Evolutionary conservation across 2,888 invertebrate species (phyloP).

Genomic region (Stratiomys singularior): DNA sequence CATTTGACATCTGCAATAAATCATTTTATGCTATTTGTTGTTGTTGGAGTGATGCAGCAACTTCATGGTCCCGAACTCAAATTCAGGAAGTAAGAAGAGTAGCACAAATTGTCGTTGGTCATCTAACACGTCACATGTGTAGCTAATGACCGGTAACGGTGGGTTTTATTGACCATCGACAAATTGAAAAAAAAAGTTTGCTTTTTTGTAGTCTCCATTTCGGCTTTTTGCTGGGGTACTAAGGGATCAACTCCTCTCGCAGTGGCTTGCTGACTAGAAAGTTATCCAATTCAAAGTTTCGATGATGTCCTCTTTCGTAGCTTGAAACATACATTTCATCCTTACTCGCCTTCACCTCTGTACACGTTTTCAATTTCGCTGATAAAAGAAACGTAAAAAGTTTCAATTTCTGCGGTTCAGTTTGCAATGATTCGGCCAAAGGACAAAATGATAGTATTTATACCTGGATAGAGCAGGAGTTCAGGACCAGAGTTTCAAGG

Average conservation of each 20-base stretch:
- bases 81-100: background rate
- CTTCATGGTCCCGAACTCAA: background rate
- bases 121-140: slow-evolving; percentile 39
- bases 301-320: background rate
- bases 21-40: slow-evolving; percentile 25
- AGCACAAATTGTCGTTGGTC: slow-evolving; percentile 14
- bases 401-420: slow-evolving; percentile 29
- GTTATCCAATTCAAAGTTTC: slow-evolving; percentile 34
- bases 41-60: slow-evolving; percentile 20
- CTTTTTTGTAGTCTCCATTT: background rate
- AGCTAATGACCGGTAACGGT: slow-evolving; percentile 38
- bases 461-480: no score
- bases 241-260: background rate
- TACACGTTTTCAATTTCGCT: slow-evolving; percentile 38
- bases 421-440: background rate
- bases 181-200: slow-evolving; percentile 40
- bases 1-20: slow-evolving; percentile 12
- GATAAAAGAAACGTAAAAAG: slow-evolving; percentile 31
- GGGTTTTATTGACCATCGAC: slow-evolving; percentile 25
- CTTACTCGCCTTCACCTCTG: background rate
- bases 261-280: slow-evolving; percentile 5
- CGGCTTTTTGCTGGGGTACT: background rate
- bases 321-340: background rate
- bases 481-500: no score
- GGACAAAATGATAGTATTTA: background rate